A percentile compares a stretch with the other conserved stretches of the same genome.
These are phyloP conservation scores for Python bivittatus DNA, from an alignment of 2,113 vertebrate genomes.

Conservation along the genomic window DNA sequence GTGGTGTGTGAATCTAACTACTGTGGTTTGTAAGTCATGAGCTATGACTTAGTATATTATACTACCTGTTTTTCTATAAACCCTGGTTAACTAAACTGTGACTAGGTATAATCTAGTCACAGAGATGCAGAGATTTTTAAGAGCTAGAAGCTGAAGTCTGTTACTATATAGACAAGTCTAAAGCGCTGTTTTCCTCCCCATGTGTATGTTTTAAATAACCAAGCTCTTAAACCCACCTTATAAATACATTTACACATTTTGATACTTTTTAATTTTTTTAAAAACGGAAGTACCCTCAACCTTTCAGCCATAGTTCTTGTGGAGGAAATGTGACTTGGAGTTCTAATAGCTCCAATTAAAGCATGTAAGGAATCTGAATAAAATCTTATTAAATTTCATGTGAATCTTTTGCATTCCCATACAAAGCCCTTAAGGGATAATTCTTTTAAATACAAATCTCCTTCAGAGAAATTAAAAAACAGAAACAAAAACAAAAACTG, in stretches of 20 bases:
- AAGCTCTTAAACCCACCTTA: not conserved
- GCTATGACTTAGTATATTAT: not conserved
- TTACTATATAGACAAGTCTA: too few species aligned
- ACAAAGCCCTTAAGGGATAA: not conserved
- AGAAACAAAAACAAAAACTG: not conserved
- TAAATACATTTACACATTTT: not conserved
- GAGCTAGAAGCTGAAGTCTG: too few species aligned
- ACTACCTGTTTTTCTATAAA: too few species aligned
- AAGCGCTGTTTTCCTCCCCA: too few species aligned
- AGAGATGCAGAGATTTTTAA: too few species aligned
- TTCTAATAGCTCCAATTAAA: not conserved
- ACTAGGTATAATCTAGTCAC: too few species aligned
- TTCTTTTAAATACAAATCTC: constrained; percentile 4
- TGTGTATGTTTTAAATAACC: not conserved
- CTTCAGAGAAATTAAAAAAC: not conserved
- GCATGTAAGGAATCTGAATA: not conserved
- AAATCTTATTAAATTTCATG: not conserved
- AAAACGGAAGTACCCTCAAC: not conserved
- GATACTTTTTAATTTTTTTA: not conserved
- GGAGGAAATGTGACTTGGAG: too few species aligned
- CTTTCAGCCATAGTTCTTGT: not conserved
- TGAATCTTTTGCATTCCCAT: not conserved
- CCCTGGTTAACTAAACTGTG: too few species aligned
- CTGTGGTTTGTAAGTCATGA: not conserved
- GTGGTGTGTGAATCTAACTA: not conserved